Percentiles rank a stretch among this genome's conserved stretches.
Conservation (phyloP, 2,888 invertebrate species). For the Amiota communis region DNA sequence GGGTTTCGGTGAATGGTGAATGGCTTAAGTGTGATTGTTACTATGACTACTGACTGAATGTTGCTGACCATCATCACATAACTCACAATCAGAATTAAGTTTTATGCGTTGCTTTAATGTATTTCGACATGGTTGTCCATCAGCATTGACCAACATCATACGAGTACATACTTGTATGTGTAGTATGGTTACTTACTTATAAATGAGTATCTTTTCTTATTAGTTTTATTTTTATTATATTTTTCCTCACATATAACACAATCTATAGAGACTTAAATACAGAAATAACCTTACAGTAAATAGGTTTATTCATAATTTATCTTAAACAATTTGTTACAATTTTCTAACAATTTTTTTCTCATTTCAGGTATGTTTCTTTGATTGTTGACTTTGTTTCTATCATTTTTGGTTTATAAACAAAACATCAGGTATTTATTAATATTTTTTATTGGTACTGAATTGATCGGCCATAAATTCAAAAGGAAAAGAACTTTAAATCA, state of each 20-base stretch:
- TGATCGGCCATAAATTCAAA: too few species aligned
- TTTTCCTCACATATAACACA: not conserved
- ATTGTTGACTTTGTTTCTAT: not conserved
- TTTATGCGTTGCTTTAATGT: conserved; percentile 59
- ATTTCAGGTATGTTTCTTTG: conserved; percentile 43
- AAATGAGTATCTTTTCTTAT: too few species aligned
- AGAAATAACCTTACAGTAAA: not conserved
- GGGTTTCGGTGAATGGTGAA: not conserved
- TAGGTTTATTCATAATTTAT: not conserved
- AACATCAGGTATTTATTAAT: conserved; percentile 17
- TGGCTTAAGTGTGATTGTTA: not conserved
- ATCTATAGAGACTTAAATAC: not conserved
- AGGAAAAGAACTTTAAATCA: too few species aligned
- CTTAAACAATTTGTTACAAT: conserved; percentile 15
- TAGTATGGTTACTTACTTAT: too few species aligned
- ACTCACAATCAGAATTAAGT: conserved; percentile 65
- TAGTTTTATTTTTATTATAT: not conserved
- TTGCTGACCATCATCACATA: conserved; percentile 46
- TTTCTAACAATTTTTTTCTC: conserved; percentile 27
- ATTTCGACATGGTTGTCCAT: conserved; percentile 12
- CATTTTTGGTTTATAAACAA: too few species aligned
- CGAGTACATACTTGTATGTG: too few species aligned
- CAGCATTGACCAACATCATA: not conserved
- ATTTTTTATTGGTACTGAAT: not conserved
- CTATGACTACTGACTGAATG: too few species aligned